Conservation (phyloP, 2,113 vertebrate species). For the Hylia prasina region DNA sequence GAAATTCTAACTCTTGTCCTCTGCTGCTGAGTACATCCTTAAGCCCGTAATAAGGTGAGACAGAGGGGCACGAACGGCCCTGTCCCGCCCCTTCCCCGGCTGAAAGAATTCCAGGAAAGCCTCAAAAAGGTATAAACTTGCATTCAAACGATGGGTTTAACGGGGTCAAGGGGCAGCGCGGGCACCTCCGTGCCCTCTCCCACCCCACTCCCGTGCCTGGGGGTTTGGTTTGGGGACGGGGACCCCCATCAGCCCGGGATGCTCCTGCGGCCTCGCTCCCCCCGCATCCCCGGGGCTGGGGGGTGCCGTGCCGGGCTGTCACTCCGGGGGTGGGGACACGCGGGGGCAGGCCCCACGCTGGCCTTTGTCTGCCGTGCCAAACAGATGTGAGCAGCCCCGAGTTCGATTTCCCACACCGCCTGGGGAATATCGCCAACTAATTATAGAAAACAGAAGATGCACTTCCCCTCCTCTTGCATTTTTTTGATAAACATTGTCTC, state of each 20-base stretch:
- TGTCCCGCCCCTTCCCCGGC: background rate
- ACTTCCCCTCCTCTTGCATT: constrained; percentile 59
- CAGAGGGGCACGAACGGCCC: background rate
- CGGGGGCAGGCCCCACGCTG: background rate
- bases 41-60: background rate
- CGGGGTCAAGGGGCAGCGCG: accelerated
- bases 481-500: constrained; percentile 80
- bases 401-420: constrained; percentile 64
- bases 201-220: background rate
- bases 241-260: too few species aligned
- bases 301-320: background rate
- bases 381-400: constrained; percentile 26
- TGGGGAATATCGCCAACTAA: constrained; percentile 80
- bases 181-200: background rate
- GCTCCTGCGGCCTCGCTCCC: accelerated
- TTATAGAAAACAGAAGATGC: constrained; percentile 80
- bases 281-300: accelerated
- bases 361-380: constrained; percentile 12
- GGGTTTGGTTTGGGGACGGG: background rate
- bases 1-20: background rate
- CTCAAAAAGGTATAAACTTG: background rate
- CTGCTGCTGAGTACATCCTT: background rate
- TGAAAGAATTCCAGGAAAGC: background rate
- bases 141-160: background rate
- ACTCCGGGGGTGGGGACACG: background rate